Evolutionary conservation across 2,113 vertebrate species (phyloP), one percentile per base, ranked within the genome.

Genomic region (Athene cunicularia): DNA sequence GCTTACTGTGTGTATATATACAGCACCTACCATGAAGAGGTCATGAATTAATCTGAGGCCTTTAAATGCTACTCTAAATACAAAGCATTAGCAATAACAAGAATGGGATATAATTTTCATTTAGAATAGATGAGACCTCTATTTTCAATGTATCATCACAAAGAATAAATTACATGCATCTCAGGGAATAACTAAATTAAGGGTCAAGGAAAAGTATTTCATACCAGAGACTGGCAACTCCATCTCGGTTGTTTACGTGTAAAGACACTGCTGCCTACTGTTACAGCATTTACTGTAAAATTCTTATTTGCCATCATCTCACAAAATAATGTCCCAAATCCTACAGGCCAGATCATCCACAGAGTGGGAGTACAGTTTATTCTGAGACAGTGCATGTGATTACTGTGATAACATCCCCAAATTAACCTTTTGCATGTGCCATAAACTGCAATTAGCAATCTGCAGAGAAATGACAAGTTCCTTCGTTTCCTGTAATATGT

Each of bases 401-500:
- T 83, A 75, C 71, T 80, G 50, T 70, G 90, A 30, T 58, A 95
- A 77, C 74, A 52, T 53, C 82, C 45, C n/a, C 86, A 85, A 90
- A 95, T 91, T 76, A 94, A 94, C 81, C 93, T 96, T 90, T 92
- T 83, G 75, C 92, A 88, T 80, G 67, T 93, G 79, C 88, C 94
- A 73, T 92, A 73, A 88, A 75, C 53, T 70, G 81, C 95, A 96
- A 94, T 97, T 97, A 96, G 93, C 95, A 93, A 93, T 91, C 84
- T 96, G 89, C 71, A 95, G 89, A 63, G 89, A 92, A 97, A 92
- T 80, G 90, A 85, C 79, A 86, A 93, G 74, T 94, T 94, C 81
- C 81, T 87, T 85, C 47, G 0, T 93, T 97, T 94, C 83, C 90
- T 93, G 83, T 95, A 84, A 93, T 86, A 93, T 5, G 19, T 26